A percentile compares a stretch with the other conserved stretches of the same genome.
phyloP scores from a whole-genome alignment of 2,113 vertebrate genomes.

The cattle (Bos taurus) region DNA sequence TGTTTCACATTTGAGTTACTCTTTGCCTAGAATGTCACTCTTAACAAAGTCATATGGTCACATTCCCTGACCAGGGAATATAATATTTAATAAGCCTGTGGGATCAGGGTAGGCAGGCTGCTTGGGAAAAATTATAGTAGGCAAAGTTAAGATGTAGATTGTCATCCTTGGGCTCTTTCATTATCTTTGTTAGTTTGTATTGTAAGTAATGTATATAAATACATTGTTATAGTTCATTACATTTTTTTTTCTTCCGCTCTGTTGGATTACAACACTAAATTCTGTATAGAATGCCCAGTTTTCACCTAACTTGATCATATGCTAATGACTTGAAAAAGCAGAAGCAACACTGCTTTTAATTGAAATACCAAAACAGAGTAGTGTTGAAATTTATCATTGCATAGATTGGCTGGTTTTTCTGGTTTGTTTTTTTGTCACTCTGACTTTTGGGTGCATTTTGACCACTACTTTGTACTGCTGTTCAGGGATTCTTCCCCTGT shows the following conservation, averaged over 20 bases:
- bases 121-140: neutral
- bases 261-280: conserved; percentile 3
- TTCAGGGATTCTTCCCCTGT: neutral
- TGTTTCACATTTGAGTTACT: neutral
- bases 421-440: neutral
- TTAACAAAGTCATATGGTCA: neutral
- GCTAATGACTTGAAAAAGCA: neutral
- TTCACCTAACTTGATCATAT: neutral
- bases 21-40: neutral
- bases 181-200: conserved; percentile 18
- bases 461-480: neutral
- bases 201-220: neutral
- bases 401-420: neutral
- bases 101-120: neutral
- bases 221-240: neutral
- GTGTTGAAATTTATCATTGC: neutral
- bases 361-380: neutral
- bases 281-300: neutral
- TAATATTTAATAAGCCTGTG: neutral
- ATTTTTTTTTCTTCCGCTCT: neutral
- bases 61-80: neutral
- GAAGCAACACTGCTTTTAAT: neutral
- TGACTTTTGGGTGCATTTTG: neutral
- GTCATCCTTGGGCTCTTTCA: neutral
- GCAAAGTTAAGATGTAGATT: neutral